Evolutionary conservation across 2,113 vertebrate species (phyloP), one percentile per base, ranked within the genome.

Genomic region (Atractosteus spatula): DNA sequence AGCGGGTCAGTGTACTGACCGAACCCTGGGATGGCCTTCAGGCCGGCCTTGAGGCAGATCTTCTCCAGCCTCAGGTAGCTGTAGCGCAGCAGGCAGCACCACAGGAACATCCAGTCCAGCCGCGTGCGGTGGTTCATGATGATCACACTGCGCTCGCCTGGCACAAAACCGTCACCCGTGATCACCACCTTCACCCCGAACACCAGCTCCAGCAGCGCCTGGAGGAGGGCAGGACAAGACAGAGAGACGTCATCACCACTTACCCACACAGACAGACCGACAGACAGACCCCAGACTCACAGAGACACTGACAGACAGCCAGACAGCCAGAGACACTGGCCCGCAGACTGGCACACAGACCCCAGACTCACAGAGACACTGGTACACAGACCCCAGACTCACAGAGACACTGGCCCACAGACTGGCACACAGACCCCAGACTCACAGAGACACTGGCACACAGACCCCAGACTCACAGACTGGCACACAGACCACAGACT

Each of bases 81-180:
- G 83, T 94, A 97, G 83, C 97, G 90, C 83, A 99, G 90, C 77
- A 99, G 91, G 80, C 96, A 99, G 76, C 95, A 97, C 97, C 97
- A 99, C 3, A 99, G 89, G 80, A 99, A 99, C 94, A 99, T 97
- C 97, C 97, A 99, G 89, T 99, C 97, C 85, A 98, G 94, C 16
- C 97, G 92, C 0, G 97, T 99, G 42, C 97, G 95, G 83, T 99
- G 97, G 90, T 99, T 99, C 97, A 99, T 99, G 75, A 99, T 96
- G 75, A 99, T 98, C 74, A 99, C 94, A 71, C 94, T 99, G 70
- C 96, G 94, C 89, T 99, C 97, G 51, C 96, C 96, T 1, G 97
- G 97, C 74, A 98, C 80, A 78, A 99, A 99, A 17, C 96, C 97
- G 4, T 99, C 97, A 13, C 97, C 97, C 14, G 95, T 98, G 79